Conservation (phyloP, 2,797 vertebrate genomes). For the Pseudomugil tenellus region DNA sequence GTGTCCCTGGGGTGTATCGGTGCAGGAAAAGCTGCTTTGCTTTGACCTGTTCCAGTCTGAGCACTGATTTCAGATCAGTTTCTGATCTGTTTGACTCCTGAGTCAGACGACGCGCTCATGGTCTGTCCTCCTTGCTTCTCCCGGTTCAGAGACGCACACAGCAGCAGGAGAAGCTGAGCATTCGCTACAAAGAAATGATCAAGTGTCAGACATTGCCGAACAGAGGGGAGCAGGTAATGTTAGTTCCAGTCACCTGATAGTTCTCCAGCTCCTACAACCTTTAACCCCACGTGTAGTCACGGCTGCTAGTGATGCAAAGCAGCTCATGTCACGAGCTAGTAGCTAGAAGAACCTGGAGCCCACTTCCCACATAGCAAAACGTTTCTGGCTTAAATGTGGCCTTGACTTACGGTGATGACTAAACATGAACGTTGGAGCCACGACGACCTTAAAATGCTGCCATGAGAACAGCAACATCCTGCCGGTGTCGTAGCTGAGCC, state of each 20-base stretch:
- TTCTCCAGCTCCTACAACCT: slow-evolving; percentile 5
- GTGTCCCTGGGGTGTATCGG: slow-evolving; percentile 20
- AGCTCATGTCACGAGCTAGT: background rate
- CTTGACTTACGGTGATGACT: too few species aligned
- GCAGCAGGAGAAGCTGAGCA: slow-evolving; percentile 84
- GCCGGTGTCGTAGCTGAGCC: too few species aligned
- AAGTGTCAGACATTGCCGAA: slow-evolving; percentile 78
- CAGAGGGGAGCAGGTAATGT: slow-evolving; percentile 79
- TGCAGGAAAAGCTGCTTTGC: slow-evolving; percentile 20
- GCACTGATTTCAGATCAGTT: slow-evolving; percentile 15
- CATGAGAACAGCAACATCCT: too few species aligned
- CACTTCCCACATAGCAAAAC: too few species aligned
- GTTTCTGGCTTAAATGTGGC: too few species aligned
- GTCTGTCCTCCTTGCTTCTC: slow-evolving; percentile 43
- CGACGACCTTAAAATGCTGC: too few species aligned
- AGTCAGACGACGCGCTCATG: slow-evolving; percentile 14
- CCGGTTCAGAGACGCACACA: slow-evolving; percentile 77
- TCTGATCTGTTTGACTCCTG: background rate
- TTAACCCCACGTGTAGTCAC: slow-evolving; percentile 6
- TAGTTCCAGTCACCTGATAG: slow-evolving; percentile 34
- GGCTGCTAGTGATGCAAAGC: background rate
- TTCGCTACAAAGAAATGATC: slow-evolving; percentile 82
- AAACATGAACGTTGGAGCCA: too few species aligned
- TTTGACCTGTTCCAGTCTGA: slow-evolving; percentile 9
- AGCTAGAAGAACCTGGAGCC: background rate